phyloP scores from a whole-genome alignment of 2,797 vertebrate species.

The Lithobates sylvaticus region DNA sequence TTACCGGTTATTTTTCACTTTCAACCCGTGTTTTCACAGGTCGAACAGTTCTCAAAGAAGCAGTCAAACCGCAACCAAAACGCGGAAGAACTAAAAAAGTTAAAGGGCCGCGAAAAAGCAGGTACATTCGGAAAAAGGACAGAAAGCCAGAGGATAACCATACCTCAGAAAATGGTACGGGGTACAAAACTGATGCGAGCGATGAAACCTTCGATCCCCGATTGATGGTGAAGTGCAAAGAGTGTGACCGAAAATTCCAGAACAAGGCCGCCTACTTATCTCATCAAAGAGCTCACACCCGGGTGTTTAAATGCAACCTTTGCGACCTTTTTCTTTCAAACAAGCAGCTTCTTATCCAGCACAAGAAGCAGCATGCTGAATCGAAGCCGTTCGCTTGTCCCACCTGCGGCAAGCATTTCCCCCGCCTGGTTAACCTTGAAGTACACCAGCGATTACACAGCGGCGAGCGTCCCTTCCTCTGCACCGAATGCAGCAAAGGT shows the following conservation, averaged over 20 bases:
- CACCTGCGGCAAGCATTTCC: conserved; percentile 20
- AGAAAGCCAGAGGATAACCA: neutral
- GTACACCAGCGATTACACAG: neutral
- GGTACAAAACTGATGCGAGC: neutral
- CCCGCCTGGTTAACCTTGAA: neutral
- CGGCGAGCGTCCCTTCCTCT: conserved; percentile 1
- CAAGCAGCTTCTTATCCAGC: conserved; percentile 9
- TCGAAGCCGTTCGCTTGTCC: conserved; percentile 2
- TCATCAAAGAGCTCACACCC: conserved; percentile 15
- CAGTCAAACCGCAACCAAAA: neutral
- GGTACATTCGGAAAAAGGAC: conserved; percentile 13
- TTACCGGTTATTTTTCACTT: neutral
- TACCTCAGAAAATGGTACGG: too few species aligned
- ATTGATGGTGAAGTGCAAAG: conserved; percentile 9
- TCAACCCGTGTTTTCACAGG: neutral
- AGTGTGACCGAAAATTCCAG: conserved; percentile 28
- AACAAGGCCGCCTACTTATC: conserved; percentile 15
- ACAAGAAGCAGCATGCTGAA: conserved; percentile 6
- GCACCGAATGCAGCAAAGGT: conserved; percentile 11
- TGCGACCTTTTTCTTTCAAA: conserved; percentile 4
- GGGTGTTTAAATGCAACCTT: conserved; percentile 22
- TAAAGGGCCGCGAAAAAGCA: neutral
- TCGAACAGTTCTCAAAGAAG: neutral
- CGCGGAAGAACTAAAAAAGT: neutral
- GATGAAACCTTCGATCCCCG: neutral